These are phyloP conservation scores for Hypselothyrea guttata DNA, from an alignment of 2,888 invertebrate species.

Conservation along the genomic window DNA sequence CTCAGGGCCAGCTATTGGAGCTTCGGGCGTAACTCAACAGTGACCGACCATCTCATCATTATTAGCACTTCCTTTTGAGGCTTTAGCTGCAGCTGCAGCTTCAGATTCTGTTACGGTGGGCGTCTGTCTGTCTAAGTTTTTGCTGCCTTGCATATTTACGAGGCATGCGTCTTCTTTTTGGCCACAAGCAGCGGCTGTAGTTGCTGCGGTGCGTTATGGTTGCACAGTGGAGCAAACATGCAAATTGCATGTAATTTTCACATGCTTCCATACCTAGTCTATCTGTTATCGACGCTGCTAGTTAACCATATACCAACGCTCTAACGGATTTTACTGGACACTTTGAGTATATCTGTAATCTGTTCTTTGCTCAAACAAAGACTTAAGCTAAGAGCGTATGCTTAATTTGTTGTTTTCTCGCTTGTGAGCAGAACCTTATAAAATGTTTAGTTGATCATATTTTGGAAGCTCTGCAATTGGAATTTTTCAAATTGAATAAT, in stretches of 20 bases:
- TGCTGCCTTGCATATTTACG: conserved; percentile 76
- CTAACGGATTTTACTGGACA: no score
- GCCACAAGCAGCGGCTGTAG: conserved; percentile 47
- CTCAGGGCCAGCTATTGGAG: conserved; percentile 42
- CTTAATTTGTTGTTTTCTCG: no score
- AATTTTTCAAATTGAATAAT: not conserved
- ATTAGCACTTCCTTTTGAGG: conserved; percentile 71
- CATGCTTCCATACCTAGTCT: no score
- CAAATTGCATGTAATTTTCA: not conserved
- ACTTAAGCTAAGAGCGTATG: no score
- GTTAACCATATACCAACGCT: no score
- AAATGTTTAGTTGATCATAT: not conserved
- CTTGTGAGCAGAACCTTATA: no score
- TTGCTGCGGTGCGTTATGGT: conserved; percentile 59
- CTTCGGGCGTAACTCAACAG: conserved; percentile 66
- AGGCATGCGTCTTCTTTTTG: conserved; percentile 66
- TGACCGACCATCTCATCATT: conserved; percentile 65
- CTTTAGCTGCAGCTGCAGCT: not conserved
- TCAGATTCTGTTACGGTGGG: conserved; percentile 38
- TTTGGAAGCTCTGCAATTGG: no score
- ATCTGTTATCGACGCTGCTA: no score
- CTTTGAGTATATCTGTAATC: no score
- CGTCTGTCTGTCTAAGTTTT: conserved; percentile 71
- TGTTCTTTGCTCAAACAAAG: no score
- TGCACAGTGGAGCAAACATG: conserved; percentile 45